These are phyloP conservation scores for Gouania willdenowi DNA, from an alignment of 2,797 vertebrate genomes.

Conservation along the genomic window DNA sequence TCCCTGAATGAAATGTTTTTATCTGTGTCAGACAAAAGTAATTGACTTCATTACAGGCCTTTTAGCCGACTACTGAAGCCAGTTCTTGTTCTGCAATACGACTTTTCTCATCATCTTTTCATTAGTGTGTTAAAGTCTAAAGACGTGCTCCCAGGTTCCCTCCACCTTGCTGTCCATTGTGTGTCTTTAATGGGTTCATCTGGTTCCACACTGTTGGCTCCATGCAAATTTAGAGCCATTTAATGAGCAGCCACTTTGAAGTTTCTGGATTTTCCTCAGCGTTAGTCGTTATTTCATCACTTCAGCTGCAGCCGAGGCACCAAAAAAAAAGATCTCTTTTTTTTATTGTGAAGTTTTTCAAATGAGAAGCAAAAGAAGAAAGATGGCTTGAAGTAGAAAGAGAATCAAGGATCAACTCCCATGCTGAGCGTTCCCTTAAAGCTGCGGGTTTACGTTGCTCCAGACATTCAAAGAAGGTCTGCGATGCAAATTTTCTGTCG, in stretches of 20 bases:
- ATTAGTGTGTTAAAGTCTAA: background rate
- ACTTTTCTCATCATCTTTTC: background rate
- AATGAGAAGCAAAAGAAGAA: no score
- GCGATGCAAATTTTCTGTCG: no score
- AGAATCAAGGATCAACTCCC: background rate
- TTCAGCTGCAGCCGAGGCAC: background rate
- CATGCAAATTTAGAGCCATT: background rate
- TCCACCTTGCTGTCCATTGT: background rate
- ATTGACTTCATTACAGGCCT: no score
- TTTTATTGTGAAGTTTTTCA: no score
- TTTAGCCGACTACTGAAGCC: background rate
- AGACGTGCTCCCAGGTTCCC: background rate
- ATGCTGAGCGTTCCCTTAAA: background rate
- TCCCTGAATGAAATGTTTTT: no score
- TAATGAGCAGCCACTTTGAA: background rate
- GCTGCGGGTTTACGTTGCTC: background rate
- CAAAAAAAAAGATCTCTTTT: no score
- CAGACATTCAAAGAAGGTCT: no score
- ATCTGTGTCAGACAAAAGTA: no score
- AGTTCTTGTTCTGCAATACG: background rate
- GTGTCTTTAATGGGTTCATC: background rate
- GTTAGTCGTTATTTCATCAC: background rate
- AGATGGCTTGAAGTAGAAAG: no score
- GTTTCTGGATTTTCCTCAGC: background rate
- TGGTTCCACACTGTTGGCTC: slow-evolving; percentile 3